phyloP scores from a whole-genome alignment of 37 sponge, comb jelly and placozoan species.

The Hormiphora californensis region DNA sequence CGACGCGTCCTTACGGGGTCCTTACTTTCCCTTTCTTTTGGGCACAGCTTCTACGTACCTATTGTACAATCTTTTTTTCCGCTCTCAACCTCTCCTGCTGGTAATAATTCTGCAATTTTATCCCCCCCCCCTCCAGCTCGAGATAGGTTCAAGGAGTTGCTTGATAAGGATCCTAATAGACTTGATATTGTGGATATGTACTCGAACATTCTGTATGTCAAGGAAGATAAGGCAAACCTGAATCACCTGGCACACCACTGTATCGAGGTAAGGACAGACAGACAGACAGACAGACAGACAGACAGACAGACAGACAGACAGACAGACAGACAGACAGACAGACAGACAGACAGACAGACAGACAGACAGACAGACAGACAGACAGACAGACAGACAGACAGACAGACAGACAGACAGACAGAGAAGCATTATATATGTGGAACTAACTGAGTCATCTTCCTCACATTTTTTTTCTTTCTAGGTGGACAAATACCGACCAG shows the following conservation, averaged over 20 bases:
- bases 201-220: constrained; percentile 86
- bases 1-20: no score
- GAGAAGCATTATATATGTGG: background rate
- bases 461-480: background rate
- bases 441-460: no score
- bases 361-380: background rate
- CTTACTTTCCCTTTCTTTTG: no score
- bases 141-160: constrained; percentile 59
- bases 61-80: background rate
- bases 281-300: background rate
- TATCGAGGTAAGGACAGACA: constrained; percentile 16
- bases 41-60: background rate
- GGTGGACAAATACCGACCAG: constrained; percentile 71
- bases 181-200: constrained; percentile 66
- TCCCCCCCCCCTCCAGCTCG: constrained; percentile 57
- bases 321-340: background rate
- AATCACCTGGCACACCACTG: background rate
- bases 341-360: background rate
- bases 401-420: background rate
- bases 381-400: background rate
- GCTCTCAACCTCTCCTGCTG: background rate
- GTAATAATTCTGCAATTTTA: constrained; percentile 48
- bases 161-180: constrained; percentile 62
- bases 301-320: background rate
- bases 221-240: constrained; percentile 56